phyloP scores from a whole-genome alignment of 2,113 vertebrate genomes.

The Upupa epops region DNA sequence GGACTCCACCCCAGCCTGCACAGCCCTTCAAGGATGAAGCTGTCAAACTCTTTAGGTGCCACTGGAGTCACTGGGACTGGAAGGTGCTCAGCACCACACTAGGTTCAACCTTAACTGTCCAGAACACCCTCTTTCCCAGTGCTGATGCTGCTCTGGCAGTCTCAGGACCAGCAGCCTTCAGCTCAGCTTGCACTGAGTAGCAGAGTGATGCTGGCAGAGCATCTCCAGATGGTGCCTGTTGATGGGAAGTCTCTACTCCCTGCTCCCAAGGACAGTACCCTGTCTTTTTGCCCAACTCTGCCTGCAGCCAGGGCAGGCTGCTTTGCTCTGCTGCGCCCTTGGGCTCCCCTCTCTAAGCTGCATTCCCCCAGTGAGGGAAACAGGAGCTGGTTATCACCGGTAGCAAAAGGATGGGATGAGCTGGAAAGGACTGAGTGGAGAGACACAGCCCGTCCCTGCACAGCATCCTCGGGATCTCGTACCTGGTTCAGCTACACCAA shows the following conservation, averaged over 20 bases:
- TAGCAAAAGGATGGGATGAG: not conserved
- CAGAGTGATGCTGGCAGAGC: not conserved
- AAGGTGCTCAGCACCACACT: not conserved
- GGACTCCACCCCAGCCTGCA: not conserved
- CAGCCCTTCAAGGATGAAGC: fast-evolving
- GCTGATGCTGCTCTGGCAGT: not conserved
- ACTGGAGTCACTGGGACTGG: not conserved
- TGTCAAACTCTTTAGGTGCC: not conserved
- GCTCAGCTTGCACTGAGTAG: fast-evolving
- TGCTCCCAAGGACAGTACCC: not conserved
- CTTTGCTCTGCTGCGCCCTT: not conserved
- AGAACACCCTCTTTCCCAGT: not conserved
- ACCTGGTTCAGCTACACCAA: not conserved
- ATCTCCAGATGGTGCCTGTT: not conserved
- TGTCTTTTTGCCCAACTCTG: not conserved
- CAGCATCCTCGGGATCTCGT: not conserved
- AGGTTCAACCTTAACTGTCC: not conserved
- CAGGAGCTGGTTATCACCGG: not conserved
- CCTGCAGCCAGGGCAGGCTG: not conserved
- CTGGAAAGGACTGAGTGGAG: not conserved
- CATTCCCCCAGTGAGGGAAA: not conserved
- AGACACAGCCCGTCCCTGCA: not conserved
- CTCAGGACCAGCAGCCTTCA: not conserved
- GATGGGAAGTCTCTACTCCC: not conserved
- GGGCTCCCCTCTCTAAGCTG: not conserved